Percentiles rank a stretch among this genome's conserved stretches.
phyloP scores from a whole-genome alignment of 2,113 vertebrate species.

The Acinonyx jubatus region DNA sequence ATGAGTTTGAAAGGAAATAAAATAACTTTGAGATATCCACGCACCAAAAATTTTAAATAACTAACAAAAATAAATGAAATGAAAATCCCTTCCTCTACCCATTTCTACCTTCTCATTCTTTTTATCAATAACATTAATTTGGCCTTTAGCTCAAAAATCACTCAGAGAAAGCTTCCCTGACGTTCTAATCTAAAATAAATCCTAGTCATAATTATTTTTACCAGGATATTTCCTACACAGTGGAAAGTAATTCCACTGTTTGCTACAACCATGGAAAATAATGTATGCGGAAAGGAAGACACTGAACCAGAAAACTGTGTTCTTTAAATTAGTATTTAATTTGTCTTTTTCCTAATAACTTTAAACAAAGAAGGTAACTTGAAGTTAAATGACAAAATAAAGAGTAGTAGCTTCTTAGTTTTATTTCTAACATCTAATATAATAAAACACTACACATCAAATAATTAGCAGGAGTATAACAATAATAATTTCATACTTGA shows the following conservation, averaged over 20 bases:
- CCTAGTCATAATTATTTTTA: background rate
- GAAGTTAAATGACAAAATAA: background rate
- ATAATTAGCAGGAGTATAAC: background rate
- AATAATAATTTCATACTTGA: background rate
- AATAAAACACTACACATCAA: background rate
- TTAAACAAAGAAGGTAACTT: background rate
- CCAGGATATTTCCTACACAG: background rate
- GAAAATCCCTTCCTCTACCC: background rate
- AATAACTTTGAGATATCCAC: background rate
- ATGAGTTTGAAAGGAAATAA: background rate
- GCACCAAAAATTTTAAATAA: background rate
- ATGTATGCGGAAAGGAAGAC: background rate
- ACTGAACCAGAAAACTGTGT: background rate
- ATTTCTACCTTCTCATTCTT: background rate
- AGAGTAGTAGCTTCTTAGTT: background rate
- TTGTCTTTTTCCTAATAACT: background rate
- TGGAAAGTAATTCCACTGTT: background rate
- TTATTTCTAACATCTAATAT: background rate
- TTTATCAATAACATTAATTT: background rate
- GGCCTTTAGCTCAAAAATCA: background rate
- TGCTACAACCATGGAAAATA: background rate
- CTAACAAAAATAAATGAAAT: background rate
- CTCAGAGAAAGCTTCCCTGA: background rate
- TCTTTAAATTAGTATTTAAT: background rate
- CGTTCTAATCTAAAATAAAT: background rate